Percentiles rank a stretch among this genome's conserved stretches.
Evolutionary conservation across 2,113 vertebrate species (phyloP).

Genomic region (Rhinoderma darwinii): DNA sequence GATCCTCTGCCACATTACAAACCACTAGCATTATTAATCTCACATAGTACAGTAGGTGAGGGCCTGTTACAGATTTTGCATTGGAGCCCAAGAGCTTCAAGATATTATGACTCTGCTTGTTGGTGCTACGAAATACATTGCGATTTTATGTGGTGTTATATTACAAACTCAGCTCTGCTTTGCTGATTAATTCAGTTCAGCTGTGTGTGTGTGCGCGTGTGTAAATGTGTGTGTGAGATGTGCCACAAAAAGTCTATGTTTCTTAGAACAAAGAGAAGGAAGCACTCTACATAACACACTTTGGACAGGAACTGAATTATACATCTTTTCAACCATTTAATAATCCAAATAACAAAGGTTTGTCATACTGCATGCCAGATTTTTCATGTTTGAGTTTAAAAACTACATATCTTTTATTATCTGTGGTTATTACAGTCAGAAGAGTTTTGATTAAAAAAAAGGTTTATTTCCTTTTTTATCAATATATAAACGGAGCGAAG

Average conservation of each 20-base stretch:
- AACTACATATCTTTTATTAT: slow-evolving; percentile 51
- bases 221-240: not conserved
- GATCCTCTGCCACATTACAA: too few relatives aligned
- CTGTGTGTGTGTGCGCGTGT: not conserved
- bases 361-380: slow-evolving; percentile 4
- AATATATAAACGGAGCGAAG: slow-evolving; percentile 64
- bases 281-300: slow-evolving; percentile 16
- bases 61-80: too few relatives aligned
- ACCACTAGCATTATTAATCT: too few relatives aligned
- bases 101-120: too few relatives aligned
- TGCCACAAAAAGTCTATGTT: not conserved
- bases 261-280: not conserved
- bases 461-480: slow-evolving; percentile 6
- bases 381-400: slow-evolving; percentile 36
- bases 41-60: too few relatives aligned
- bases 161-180: not conserved
- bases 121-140: too few relatives aligned
- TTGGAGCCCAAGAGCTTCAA: too few relatives aligned
- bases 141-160: not conserved
- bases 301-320: slow-evolving; percentile 8
- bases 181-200: not conserved
- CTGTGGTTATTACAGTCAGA: slow-evolving; percentile 32
- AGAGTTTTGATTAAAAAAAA: not conserved
- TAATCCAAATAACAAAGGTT: slow-evolving; percentile 5
- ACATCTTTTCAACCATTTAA: slow-evolving; percentile 4